Percentiles rank a stretch among this genome's conserved stretches.
phyloP scores from a whole-genome alignment of 2,797 vertebrate species.

The Numenius phaeopus region DNA sequence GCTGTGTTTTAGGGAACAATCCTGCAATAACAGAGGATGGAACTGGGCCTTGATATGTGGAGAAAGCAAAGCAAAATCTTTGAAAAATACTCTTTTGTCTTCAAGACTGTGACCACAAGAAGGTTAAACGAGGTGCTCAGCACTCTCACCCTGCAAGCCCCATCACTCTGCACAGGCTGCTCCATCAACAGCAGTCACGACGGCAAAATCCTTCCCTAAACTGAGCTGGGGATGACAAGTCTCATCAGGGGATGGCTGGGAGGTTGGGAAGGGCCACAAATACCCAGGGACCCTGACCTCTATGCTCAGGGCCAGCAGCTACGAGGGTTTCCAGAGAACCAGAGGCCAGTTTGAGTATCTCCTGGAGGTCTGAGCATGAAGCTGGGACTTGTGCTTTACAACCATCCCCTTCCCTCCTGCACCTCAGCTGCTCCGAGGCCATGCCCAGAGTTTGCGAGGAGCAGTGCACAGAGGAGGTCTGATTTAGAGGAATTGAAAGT shows the following conservation, averaged over 20 bases:
- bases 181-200: accelerated
- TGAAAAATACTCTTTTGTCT: neutral
- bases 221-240: neutral
- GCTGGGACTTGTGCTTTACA: neutral
- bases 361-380: neutral
- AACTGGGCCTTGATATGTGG: neutral
- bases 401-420: neutral
- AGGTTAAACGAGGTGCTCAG: neutral
- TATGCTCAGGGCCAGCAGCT: neutral
- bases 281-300: no score
- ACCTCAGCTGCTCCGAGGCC: accelerated
- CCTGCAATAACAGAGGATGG: neutral
- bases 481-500: neutral
- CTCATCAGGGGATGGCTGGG: neutral
- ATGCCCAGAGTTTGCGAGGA: neutral
- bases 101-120: neutral
- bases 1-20: neutral
- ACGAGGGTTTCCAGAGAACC: neutral
- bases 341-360: neutral
- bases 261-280: neutral
- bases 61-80: neutral
- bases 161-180: neutral
- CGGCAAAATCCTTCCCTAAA: neutral
- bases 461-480: neutral
- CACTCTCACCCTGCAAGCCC: neutral